Conservation (phyloP, 2,797 vertebrate genomes). For the Micromesistius poutassou region DNA sequence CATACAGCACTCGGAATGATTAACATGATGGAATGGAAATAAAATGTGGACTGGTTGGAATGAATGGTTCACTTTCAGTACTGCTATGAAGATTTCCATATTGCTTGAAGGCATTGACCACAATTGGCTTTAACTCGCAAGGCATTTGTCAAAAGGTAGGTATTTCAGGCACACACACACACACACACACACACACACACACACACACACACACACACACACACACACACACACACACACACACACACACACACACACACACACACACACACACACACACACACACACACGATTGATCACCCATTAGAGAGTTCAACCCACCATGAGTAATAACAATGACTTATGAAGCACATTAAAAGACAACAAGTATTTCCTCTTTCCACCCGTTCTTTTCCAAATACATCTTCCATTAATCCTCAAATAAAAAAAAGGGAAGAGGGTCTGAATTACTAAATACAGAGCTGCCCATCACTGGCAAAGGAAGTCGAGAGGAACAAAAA, state of each 20-base stretch:
- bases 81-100: background rate
- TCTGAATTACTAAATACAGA: background rate
- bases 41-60: background rate
- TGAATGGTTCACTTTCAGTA: slow-evolving; percentile 1
- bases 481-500: background rate
- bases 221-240: no score
- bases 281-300: background rate
- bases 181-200: no score
- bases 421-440: background rate
- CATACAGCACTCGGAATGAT: background rate
- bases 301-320: background rate
- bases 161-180: background rate
- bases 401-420: background rate
- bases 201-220: no score
- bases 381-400: background rate
- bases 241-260: no score
- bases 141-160: background rate
- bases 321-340: background rate
- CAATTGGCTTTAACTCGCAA: background rate
- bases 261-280: background rate
- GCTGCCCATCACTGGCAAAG: background rate
- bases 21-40: background rate
- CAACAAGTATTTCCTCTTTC: background rate
- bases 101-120: background rate
- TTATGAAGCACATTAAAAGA: slow-evolving; percentile 2